A percentile compares a stretch with the other conserved stretches of the same genome.
phyloP scores from a whole-genome alignment of 2,797 vertebrate genomes.

The Melanotaenia trifasciata region DNA sequence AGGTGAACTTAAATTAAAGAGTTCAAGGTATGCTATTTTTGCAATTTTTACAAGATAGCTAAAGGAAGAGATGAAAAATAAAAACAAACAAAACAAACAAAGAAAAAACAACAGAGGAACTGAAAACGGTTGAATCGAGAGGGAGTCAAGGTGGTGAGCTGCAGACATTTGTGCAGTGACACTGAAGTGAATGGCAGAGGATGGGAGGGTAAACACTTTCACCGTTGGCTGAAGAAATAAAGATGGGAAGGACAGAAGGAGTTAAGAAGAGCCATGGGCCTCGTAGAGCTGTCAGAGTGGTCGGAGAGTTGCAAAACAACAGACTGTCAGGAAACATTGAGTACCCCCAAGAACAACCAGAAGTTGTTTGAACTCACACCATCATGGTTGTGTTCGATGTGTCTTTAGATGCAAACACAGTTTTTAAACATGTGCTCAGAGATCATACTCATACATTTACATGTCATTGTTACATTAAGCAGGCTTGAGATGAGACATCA shows the following conservation, averaged over 20 bases:
- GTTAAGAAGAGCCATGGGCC: slow-evolving; percentile 60
- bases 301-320: slow-evolving; percentile 42
- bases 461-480: slow-evolving; percentile 40
- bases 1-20: slow-evolving; percentile 66
- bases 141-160: slow-evolving; percentile 44
- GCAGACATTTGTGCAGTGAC: slow-evolving; percentile 66
- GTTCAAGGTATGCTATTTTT: slow-evolving; percentile 61
- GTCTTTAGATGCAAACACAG: slow-evolving; percentile 34
- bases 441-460: slow-evolving; percentile 26
- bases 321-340: slow-evolving; percentile 62
- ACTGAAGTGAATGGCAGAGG: slow-evolving; percentile 58
- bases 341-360: slow-evolving; percentile 51
- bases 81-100: slow-evolving; percentile 26
- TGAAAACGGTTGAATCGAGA: slow-evolving; percentile 16
- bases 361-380: slow-evolving; percentile 39
- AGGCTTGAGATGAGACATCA: slow-evolving; percentile 24
- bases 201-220: slow-evolving; percentile 61
- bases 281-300: slow-evolving; percentile 53
- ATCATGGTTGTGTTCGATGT: slow-evolving; percentile 32
- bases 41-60: slow-evolving; percentile 39
- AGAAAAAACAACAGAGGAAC: slow-evolving; percentile 29
- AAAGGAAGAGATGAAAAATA: slow-evolving; percentile 13
- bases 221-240: slow-evolving; percentile 43
- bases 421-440: slow-evolving; percentile 43
- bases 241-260: slow-evolving; percentile 62